A percentile compares a stretch with the other conserved stretches of the same genome.
Conservation (phyloP, 2,888 invertebrate genomes). For the Sinodicranocentrus sp. region DNA sequence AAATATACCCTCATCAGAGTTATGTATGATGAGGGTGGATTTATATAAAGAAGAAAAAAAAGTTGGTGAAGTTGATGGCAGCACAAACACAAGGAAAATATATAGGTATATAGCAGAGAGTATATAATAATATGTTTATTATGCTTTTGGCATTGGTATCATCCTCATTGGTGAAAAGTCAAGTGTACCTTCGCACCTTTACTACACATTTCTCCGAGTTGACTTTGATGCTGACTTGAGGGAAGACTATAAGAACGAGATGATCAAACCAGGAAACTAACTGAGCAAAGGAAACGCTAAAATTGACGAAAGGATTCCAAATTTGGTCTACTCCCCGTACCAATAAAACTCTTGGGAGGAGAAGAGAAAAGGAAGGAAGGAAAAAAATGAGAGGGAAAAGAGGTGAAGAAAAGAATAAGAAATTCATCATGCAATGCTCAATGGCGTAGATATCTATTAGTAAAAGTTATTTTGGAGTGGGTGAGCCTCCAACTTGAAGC, state of each 20-base stretch:
- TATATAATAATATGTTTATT: conserved; percentile 54
- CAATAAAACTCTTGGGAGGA: conserved; percentile 40
- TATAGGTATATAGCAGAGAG: neutral
- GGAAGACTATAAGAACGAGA: conserved; percentile 21
- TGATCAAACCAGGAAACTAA: conserved; percentile 4
- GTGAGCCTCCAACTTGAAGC: conserved; percentile 52
- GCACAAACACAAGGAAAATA: neutral
- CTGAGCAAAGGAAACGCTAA: neutral
- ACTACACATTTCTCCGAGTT: conserved; percentile 1
- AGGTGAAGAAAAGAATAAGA: conserved; percentile 21
- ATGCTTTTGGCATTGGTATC: conserved; percentile 59
- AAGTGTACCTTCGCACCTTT: conserved; percentile 13
- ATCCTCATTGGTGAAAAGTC: conserved; percentile 50
- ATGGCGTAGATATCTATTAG: conserved; percentile 69
- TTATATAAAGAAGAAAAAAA: too few species aligned
- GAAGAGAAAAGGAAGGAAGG: conserved; percentile 7
- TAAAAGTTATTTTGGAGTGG: conserved; percentile 65
- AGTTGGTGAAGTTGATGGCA: too few species aligned
- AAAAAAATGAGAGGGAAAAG: conserved; percentile 6
- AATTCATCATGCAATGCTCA: conserved; percentile 67
- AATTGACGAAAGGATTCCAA: conserved; percentile 20
- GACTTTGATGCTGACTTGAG: conserved; percentile 29
- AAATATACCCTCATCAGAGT: too few species aligned
- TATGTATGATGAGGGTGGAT: too few species aligned
- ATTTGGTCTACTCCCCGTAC: conserved; percentile 9